A percentile compares a stretch with the other conserved stretches of the same genome.
Conservation (phyloP, 2,113 vertebrate genomes). For the Arvicanthis niloticus region DNA sequence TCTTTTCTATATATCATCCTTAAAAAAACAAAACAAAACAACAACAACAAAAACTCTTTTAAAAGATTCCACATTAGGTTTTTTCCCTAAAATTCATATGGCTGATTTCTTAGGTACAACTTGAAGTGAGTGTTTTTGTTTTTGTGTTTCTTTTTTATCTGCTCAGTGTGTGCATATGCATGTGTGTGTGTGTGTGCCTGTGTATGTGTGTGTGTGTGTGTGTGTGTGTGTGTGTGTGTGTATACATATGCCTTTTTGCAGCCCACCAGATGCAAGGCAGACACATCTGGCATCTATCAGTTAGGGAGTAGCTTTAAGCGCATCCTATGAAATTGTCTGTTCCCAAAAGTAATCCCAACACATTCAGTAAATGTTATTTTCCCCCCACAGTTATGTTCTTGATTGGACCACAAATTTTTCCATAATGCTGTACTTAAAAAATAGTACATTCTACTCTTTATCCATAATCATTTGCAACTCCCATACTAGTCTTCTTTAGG, state of each 20-base stretch:
- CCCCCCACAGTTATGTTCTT: slow-evolving; percentile 74
- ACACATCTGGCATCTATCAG: slow-evolving; percentile 80
- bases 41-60: background rate
- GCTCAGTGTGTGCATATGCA: too few relatives aligned
- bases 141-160: background rate
- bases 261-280: slow-evolving; percentile 48
- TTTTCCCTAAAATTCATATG: background rate
- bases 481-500: background rate
- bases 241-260: background rate
- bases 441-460: slow-evolving; percentile 53
- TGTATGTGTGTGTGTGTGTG: background rate
- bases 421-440: slow-evolving; percentile 77
- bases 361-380: slow-evolving; percentile 72
- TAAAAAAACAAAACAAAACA: background rate
- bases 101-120: background rate
- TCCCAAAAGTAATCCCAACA: slow-evolving; percentile 78
- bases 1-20: background rate
- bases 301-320: slow-evolving; percentile 75
- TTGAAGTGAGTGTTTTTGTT: background rate
- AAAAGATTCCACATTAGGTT: background rate
- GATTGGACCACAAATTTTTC: slow-evolving; percentile 81
- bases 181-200: background rate
- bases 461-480: slow-evolving; percentile 53
- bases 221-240: background rate
- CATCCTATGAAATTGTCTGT: slow-evolving; percentile 78